Percentiles rank a stretch among this genome's conserved stretches.
These are phyloP conservation scores for Gortyna flavago DNA, from an alignment of 2,888 invertebrate genomes.

Conservation along the genomic window DNA sequence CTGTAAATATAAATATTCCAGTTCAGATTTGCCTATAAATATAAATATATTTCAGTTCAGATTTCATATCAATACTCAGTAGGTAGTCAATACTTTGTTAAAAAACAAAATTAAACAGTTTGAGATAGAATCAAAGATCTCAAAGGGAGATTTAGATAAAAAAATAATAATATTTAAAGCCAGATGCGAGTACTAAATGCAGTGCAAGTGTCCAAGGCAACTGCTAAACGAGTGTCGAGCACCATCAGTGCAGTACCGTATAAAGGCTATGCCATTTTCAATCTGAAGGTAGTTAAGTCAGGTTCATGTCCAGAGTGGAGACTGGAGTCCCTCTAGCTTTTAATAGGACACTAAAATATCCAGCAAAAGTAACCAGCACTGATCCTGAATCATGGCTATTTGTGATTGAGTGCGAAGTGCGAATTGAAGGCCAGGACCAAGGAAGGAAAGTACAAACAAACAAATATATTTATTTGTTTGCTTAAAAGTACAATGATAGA, in stretches of 20 bases:
- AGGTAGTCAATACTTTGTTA: not conserved
- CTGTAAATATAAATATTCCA: constrained; percentile 65
- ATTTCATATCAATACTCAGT: not conserved
- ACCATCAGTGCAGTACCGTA: not conserved
- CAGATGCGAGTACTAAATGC: not conserved
- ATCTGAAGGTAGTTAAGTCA: not conserved
- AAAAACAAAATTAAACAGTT: not conserved
- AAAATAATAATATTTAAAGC: not conserved
- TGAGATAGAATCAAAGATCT: not conserved
- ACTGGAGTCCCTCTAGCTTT: not conserved
- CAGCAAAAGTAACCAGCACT: not conserved
- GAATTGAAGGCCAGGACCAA: not conserved
- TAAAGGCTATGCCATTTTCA: no score
- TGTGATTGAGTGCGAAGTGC: not conserved
- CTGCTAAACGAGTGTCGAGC: not conserved
- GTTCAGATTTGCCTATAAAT: constrained; percentile 66
- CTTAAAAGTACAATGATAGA: not conserved
- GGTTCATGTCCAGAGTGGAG: not conserved
- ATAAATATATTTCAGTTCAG: constrained; percentile 5
- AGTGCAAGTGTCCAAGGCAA: not conserved
- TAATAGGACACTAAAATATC: not conserved
- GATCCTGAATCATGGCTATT: not conserved
- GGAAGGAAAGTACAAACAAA: constrained; percentile 2
- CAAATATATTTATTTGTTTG: not conserved
- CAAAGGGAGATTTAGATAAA: not conserved